These are phyloP conservation scores for Leptobrachium ailaonicum DNA, from an alignment of 2,113 vertebrate genomes.

Conservation along the genomic window DNA sequence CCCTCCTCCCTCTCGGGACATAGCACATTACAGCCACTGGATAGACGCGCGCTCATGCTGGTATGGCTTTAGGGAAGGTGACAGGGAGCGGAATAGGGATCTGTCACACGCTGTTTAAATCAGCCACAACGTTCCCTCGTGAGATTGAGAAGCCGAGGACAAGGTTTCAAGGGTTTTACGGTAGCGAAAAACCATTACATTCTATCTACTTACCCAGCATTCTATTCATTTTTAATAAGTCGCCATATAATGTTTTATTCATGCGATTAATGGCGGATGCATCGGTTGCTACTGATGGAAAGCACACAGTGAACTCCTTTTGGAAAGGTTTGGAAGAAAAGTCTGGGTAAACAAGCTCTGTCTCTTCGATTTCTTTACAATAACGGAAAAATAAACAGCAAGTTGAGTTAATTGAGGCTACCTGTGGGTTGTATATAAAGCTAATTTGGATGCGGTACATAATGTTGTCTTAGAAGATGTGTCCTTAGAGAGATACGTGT, in stretches of 20 bases:
- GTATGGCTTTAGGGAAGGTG: constrained; percentile 5
- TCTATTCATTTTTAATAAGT: background rate
- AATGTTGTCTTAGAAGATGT: too few species aligned
- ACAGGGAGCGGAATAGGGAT: background rate
- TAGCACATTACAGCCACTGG: constrained; percentile 1
- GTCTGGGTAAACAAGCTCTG: background rate
- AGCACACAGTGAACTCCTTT: background rate
- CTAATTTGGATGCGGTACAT: too few species aligned
- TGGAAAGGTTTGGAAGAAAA: background rate
- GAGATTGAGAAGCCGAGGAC: background rate
- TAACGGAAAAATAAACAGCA: too few species aligned
- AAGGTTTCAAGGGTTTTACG: background rate
- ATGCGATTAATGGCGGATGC: background rate
- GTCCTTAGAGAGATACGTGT: too few species aligned
- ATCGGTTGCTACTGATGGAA: background rate
- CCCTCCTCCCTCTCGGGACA: background rate
- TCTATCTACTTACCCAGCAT: background rate
- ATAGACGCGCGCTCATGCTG: background rate
- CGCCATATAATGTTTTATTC: background rate
- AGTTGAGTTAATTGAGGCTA: too few species aligned
- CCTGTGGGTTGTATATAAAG: too few species aligned
- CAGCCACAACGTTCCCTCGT: background rate
- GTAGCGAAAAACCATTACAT: background rate
- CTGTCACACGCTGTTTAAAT: background rate
- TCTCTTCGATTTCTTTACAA: too few species aligned